Evolutionary conservation across 2,888 invertebrate species (phyloP), one percentile per base, ranked within the genome.

Genomic region (Enchytraeus crypticus): DNA sequence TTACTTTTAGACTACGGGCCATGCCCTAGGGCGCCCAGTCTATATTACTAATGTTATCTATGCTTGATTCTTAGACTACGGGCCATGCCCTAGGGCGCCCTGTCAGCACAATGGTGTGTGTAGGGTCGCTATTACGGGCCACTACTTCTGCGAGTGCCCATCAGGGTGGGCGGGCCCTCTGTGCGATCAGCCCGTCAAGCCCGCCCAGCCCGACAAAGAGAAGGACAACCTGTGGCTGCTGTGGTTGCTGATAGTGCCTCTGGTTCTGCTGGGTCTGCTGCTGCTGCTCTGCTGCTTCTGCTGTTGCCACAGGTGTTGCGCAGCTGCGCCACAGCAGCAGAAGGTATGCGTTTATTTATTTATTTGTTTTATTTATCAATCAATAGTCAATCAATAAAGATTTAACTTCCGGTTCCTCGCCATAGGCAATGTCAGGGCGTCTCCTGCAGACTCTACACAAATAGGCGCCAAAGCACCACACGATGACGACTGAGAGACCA

Each of bases 1-100:
- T n/a, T n/a, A n/a, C n/a, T n/a, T n/a, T n/a, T 5, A 57, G 57
- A 57, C 30, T 57, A 57, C 57, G 57, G 57, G 0, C 57, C 57
- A 11, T 57, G 57, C 32, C 57, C 57, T 0, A 43, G 0, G n/a
- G 29, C 43, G 5, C 8, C n/a, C n/a, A n/a, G n/a, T n/a, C n/a
- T n/a, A n/a, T n/a, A n/a, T n/a, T n/a, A n/a, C n/a, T n/a, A n/a
- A n/a, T n/a, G n/a, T n/a, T n/a, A n/a, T n/a, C n/a, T n/a, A n/a
- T n/a, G n/a, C n/a, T n/a, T n/a, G n/a, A n/a, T n/a, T n/a, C n/a
- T n/a, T 5, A 57, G 57, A 57, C 30, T 57, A 57, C 57, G 57
- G 57, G 0, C 57, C 57, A 11, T 57, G 57, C 32, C 57, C 57
- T 0, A 43, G 0, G n/a, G 29, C 43, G 5, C 8, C n/a, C 18